Percentiles rank a stretch among this genome's conserved stretches.
Conservation (phyloP, 2,888 invertebrate species). For the Xanthia icteritia region DNA sequence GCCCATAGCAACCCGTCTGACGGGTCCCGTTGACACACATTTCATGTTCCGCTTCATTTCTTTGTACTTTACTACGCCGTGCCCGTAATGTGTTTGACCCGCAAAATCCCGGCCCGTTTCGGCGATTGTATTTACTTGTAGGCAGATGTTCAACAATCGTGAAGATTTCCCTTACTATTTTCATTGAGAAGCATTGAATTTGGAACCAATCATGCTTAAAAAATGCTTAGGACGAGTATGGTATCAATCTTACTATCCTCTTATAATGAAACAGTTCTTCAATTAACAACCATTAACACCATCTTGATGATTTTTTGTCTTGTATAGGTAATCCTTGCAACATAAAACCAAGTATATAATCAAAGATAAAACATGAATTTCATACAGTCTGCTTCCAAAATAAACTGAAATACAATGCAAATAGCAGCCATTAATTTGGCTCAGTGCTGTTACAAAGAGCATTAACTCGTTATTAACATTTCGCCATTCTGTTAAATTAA, state of each 20-base stretch:
- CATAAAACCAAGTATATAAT: too few relatives aligned
- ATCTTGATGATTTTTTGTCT: neutral
- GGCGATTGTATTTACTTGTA: constrained; percentile 34
- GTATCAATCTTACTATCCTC: neutral
- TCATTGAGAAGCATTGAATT: constrained; percentile 14
- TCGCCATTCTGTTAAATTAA: constrained; percentile 17
- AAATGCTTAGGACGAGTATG: constrained; percentile 1
- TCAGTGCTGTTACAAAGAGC: constrained; percentile 28
- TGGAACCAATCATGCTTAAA: neutral
- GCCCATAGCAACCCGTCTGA: constrained; percentile 81
- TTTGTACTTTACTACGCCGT: constrained; percentile 59
- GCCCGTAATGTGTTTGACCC: constrained; percentile 45
- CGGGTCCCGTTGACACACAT: constrained; percentile 82
- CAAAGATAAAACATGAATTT: constrained; percentile 11
- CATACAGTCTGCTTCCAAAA: constrained; percentile 16
- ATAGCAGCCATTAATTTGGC: constrained; percentile 37
- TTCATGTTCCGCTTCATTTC: constrained; percentile 69
- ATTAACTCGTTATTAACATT: constrained; percentile 30
- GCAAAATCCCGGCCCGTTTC: constrained; percentile 39
- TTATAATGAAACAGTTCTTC: neutral
- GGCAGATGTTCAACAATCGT: constrained; percentile 7
- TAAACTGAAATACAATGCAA: constrained; percentile 27
- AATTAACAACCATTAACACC: neutral
- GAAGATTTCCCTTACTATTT: constrained; percentile 1
- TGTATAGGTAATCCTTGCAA: neutral